phyloP scores from a whole-genome alignment of 2,113 vertebrate genomes.

The Microtus pennsylvanicus region DNA sequence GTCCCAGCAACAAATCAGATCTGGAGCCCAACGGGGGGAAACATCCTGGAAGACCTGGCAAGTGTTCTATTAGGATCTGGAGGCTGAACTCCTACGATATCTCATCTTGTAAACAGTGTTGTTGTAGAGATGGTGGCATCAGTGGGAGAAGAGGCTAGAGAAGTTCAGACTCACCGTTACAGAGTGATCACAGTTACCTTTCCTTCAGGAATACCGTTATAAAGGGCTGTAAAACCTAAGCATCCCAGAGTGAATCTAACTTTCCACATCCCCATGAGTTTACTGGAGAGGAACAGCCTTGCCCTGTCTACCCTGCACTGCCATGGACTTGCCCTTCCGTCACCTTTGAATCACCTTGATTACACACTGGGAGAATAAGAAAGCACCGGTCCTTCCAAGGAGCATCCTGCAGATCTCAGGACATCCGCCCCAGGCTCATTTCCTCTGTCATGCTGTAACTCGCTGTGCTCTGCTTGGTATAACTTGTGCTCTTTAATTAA shows the following conservation, averaged over 20 bases:
- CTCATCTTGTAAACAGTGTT: conserved; percentile 33
- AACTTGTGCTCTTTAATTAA: conserved; percentile 68
- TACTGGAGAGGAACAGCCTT: neutral
- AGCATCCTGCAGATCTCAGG: neutral
- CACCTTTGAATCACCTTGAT: conserved; percentile 32
- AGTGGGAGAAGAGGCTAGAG: conserved; percentile 20
- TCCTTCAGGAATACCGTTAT: conserved; percentile 65
- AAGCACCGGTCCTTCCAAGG: neutral
- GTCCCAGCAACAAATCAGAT: neutral
- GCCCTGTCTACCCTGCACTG: neutral
- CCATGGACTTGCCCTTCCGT: neutral
- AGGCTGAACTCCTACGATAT: conserved; percentile 23
- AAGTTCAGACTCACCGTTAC: conserved; percentile 59
- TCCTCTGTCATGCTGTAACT: neutral
- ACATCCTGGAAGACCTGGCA: neutral
- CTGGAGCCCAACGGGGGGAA: neutral
- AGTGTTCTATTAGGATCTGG: neutral
- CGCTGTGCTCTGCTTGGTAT: conserved; percentile 16
- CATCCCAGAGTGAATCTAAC: conserved; percentile 46
- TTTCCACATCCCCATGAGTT: neutral
- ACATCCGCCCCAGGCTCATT: neutral
- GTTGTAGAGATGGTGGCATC: conserved; percentile 44
- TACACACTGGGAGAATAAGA: neutral
- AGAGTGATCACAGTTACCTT: conserved; percentile 74
- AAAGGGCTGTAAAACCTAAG: conserved; percentile 67